Percentiles rank a stretch among this genome's conserved stretches.
Evolutionary conservation across 2,888 invertebrate genomes (phyloP).

Genomic region (Sarcophaga subvicina): DNA sequence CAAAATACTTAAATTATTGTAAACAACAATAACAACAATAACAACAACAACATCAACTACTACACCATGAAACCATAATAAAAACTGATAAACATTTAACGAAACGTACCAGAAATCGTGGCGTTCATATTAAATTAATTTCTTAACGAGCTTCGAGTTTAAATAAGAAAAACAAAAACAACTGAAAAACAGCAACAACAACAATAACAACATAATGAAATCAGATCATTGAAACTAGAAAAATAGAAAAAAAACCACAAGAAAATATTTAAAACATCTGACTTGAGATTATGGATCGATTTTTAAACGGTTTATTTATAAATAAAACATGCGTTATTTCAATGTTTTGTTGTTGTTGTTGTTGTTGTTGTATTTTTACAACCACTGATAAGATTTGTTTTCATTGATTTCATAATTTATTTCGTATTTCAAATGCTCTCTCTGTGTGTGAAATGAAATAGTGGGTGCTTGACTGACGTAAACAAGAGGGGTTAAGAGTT

Average conservation of each 20-base stretch:
- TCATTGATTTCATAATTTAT: not conserved
- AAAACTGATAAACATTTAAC: conserved; percentile 51
- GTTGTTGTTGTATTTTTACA: not conserved
- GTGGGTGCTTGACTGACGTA: conserved; percentile 61
- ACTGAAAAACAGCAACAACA: not conserved
- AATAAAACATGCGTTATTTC: not conserved
- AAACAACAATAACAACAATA: conserved; percentile 7
- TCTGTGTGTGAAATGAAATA: not conserved
- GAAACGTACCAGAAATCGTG: conserved; percentile 48
- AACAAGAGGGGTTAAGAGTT: conserved; percentile 42
- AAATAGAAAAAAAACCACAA: not conserved
- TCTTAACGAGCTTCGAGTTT: conserved; percentile 44
- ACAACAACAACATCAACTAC: not conserved
- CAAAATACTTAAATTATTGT: conserved; percentile 55
- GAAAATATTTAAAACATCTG: conserved; percentile 7
- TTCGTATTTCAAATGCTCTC: conserved; percentile 2
- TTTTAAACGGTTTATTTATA: conserved; percentile 6
- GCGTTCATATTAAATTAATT: conserved; percentile 33
- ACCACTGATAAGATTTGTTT: conserved; percentile 47
- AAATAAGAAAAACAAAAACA: conserved; percentile 10
- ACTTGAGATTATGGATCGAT: not conserved
- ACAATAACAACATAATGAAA: not conserved
- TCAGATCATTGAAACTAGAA: conserved; percentile 53
- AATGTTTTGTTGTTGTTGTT: too few relatives aligned
- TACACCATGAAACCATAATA: not conserved